phyloP scores from a whole-genome alignment of 2,888 invertebrate species.

The Leucoptera coffeella region DNA sequence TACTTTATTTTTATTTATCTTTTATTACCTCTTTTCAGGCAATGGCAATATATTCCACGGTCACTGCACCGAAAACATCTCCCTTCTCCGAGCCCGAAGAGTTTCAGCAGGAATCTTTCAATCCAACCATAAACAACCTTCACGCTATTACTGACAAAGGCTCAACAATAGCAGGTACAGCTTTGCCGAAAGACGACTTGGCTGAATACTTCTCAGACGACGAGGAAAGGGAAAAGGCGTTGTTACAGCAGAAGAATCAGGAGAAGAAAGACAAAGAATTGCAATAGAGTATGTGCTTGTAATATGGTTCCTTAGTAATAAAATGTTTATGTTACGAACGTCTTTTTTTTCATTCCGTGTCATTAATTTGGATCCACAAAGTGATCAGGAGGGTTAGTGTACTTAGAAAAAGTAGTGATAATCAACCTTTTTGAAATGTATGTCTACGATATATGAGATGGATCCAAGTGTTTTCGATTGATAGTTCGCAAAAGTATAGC shows the following conservation, averaged over 20 bases:
- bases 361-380: too few species aligned
- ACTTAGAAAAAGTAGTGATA: too few species aligned
- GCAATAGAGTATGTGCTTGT: too few species aligned
- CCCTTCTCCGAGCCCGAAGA: conserved; percentile 11
- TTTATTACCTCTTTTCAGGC: conserved; percentile 49
- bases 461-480: too few species aligned
- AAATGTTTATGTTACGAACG: too few species aligned
- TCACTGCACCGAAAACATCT: conserved; percentile 30
- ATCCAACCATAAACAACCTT: conserved; percentile 26
- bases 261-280: conserved; percentile 30
- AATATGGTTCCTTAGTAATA: too few species aligned
- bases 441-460: too few species aligned
- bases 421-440: too few species aligned
- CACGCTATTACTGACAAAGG: conserved; percentile 24
- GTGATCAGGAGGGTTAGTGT: too few species aligned
- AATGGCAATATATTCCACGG: conserved; percentile 57
- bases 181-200: conserved; percentile 18
- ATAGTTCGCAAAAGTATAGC: too few species aligned
- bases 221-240: conserved; percentile 36
- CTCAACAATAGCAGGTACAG: conserved; percentile 23
- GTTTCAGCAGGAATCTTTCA: conserved; percentile 13
- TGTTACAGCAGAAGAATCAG: conserved; percentile 26
- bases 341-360: too few species aligned
- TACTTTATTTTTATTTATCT: too few species aligned
- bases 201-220: conserved; percentile 48